These are phyloP conservation scores for Phalacrocorax carbo DNA, from an alignment of 2,113 vertebrate species.

Conservation along the genomic window DNA sequence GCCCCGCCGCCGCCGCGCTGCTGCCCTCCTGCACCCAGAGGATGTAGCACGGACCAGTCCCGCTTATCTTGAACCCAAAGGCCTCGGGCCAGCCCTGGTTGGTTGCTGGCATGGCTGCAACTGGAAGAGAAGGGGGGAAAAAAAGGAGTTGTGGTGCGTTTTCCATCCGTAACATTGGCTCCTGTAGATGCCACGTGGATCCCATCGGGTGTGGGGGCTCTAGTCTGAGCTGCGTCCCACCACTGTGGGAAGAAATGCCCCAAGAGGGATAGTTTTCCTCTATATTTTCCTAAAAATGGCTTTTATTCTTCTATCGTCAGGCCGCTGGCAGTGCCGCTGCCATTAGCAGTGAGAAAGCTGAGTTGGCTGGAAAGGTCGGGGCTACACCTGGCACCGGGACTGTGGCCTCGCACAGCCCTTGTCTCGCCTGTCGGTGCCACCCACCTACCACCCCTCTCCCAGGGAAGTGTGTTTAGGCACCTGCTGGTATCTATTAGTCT, in stretches of 20 bases:
- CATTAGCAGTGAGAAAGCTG: not conserved
- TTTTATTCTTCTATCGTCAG: not conserved
- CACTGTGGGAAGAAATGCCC: rapidly evolving
- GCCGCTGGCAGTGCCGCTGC: not conserved
- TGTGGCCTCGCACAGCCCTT: not conserved
- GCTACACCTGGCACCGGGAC: rapidly evolving
- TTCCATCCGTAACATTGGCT: not conserved
- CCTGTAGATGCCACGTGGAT: rapidly evolving
- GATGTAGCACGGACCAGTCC: slow-evolving; percentile 90
- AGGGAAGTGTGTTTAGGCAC: not conserved
- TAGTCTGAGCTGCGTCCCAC: rapidly evolving
- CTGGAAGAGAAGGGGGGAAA: slow-evolving; percentile 49
- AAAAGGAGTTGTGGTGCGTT: not conserved
- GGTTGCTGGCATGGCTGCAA: slow-evolving; percentile 84
- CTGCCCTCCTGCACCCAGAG: slow-evolving; percentile 92
- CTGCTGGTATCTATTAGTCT: not conserved
- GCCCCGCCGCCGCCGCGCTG: slow-evolving; percentile 86
- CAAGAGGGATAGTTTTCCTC: not conserved
- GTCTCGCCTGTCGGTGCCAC: rapidly evolving
- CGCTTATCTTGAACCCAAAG: slow-evolving; percentile 90
- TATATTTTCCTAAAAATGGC: not conserved
- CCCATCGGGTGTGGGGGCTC: rapidly evolving
- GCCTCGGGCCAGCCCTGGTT: slow-evolving; percentile 95
- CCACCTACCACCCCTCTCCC: not conserved
- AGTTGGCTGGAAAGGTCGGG: rapidly evolving